These are phyloP conservation scores for Dermatemys mawii DNA, from an alignment of 2,113 vertebrate species.

Conservation along the genomic window DNA sequence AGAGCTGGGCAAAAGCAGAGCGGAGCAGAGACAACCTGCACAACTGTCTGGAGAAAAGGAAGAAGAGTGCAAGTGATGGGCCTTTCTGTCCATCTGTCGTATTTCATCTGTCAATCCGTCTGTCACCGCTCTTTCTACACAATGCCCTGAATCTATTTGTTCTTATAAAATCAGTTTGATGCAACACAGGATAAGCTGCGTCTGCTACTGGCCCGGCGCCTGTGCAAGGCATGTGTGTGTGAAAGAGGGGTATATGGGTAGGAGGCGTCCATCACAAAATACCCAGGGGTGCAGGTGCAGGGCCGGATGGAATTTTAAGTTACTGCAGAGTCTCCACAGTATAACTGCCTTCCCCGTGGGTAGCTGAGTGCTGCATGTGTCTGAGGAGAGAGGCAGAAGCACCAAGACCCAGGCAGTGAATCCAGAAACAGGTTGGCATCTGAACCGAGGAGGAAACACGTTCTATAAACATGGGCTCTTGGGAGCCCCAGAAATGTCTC, in stretches of 20 bases:
- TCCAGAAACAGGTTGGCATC: background rate
- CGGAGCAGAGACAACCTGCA: background rate
- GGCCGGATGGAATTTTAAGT: no score
- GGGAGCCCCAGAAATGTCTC: background rate
- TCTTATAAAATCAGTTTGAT: background rate
- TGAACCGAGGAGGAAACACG: background rate
- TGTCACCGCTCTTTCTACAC: background rate
- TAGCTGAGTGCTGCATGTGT: background rate
- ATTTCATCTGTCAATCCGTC: background rate
- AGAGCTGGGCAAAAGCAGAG: background rate
- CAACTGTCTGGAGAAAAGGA: background rate
- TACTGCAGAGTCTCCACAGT: no score
- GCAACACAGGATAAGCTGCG: background rate
- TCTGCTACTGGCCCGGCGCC: background rate
- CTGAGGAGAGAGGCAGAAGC: background rate
- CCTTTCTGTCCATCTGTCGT: background rate
- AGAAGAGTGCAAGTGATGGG: background rate
- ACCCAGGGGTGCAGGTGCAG: no score
- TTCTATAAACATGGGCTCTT: background rate
- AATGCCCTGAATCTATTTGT: background rate
- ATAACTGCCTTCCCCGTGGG: no score
- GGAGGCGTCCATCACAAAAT: no score
- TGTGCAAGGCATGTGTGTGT: background rate
- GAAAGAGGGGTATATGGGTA: background rate
- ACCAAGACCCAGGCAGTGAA: background rate